These are phyloP conservation scores for Polyommatus iphigenia DNA, from an alignment of 2,888 invertebrate genomes.

Conservation along the genomic window DNA sequence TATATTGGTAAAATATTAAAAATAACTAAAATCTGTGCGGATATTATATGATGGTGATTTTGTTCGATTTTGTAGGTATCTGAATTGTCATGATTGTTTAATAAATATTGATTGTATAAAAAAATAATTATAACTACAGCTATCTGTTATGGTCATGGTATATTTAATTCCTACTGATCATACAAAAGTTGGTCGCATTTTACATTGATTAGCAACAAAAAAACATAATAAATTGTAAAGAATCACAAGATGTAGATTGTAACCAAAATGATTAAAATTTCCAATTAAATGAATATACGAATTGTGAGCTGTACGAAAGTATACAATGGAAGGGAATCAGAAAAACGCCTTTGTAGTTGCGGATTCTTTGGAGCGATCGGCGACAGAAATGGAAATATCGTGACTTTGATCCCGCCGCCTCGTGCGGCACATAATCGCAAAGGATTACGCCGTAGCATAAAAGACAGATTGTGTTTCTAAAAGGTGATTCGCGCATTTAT, in stretches of 20 bases:
- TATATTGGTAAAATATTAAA: too few relatives aligned
- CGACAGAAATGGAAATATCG: slow-evolving; percentile 26
- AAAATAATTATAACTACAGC: not conserved
- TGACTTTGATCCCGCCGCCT: slow-evolving; percentile 8
- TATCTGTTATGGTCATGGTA: too few relatives aligned
- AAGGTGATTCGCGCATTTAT: too few relatives aligned
- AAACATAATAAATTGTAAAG: not conserved
- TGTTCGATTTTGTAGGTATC: too few relatives aligned
- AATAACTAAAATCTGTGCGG: too few relatives aligned
- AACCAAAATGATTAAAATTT: not conserved
- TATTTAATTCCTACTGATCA: too few relatives aligned
- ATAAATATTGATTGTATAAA: too few relatives aligned
- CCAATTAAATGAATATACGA: not conserved
- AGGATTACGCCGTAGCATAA: not conserved
- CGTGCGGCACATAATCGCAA: not conserved
- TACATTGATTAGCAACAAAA: not conserved
- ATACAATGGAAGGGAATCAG: not conserved
- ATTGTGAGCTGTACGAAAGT: not conserved
- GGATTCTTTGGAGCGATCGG: slow-evolving; percentile 6
- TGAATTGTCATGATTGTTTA: too few relatives aligned
- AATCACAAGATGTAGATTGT: not conserved
- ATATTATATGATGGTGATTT: too few relatives aligned
- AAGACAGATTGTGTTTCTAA: not conserved
- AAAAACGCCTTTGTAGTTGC: slow-evolving; percentile 23
- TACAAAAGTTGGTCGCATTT: too few relatives aligned